Evolutionary conservation across 2,797 vertebrate genomes (phyloP).

Genomic region (Cuniculus paca): DNA sequence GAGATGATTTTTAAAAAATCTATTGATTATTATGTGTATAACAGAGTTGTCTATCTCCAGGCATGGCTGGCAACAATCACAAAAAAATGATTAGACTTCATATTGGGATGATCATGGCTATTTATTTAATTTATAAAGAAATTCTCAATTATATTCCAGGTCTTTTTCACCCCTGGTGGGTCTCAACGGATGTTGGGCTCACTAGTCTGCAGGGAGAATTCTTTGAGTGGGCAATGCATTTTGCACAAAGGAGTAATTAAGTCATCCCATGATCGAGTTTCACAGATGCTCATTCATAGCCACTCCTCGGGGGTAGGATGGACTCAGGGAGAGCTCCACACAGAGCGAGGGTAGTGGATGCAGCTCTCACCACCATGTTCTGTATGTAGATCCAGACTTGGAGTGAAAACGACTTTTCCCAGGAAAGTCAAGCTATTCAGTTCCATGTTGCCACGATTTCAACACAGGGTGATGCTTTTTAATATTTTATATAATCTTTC

Average conservation of each 20-base stretch:
- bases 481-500: too few species aligned
- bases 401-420: fast-evolving
- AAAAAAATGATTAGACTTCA: too few species aligned
- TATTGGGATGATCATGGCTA: neutral
- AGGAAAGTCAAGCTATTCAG: neutral
- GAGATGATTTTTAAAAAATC: too few species aligned
- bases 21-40: neutral
- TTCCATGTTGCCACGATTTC: fast-evolving
- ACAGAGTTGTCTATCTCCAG: neutral
- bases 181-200: neutral
- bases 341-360: fast-evolving
- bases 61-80: neutral
- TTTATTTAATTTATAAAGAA: neutral
- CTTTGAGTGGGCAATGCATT: neutral
- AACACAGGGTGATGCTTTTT: neutral
- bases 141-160: neutral
- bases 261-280: neutral
- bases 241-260: neutral
- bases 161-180: neutral
- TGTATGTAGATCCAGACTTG: fast-evolving
- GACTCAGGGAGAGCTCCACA: fast-evolving
- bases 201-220: fast-evolving
- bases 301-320: fast-evolving
- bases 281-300: neutral
- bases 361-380: fast-evolving